Evolutionary conservation across 2,888 invertebrate species (phyloP).

Genomic region (Leptinotarsa rubiginosa): DNA sequence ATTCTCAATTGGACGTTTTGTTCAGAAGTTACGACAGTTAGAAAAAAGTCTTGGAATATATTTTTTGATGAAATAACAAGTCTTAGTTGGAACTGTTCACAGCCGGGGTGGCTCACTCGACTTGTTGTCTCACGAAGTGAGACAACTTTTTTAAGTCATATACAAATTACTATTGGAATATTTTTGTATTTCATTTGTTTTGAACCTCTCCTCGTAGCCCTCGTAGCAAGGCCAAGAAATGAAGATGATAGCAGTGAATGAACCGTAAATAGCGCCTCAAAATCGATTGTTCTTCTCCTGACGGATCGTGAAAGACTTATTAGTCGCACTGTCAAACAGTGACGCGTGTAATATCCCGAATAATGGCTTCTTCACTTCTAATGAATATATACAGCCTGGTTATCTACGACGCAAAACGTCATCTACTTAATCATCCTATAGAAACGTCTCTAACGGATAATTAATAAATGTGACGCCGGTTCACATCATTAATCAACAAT

Average conservation of each 20-base stretch:
- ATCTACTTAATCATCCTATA: constrained; percentile 61
- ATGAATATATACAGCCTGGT: constrained; percentile 61
- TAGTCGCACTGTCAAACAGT: constrained; percentile 14
- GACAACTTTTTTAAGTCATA: too few relatives aligned
- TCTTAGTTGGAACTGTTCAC: too few relatives aligned
- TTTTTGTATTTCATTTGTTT: too few relatives aligned
- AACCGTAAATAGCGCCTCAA: neutral
- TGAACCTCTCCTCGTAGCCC: too few relatives aligned
- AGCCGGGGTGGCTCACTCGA: too few relatives aligned
- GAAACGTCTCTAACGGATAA: constrained; percentile 60
- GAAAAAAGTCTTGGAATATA: too few relatives aligned
- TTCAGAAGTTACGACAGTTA: too few relatives aligned
- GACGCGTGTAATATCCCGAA: constrained; percentile 22
- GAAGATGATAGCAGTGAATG: neutral
- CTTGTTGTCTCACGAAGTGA: too few relatives aligned
- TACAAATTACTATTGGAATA: too few relatives aligned
- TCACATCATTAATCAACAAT: constrained; percentile 63
- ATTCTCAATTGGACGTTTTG: too few relatives aligned
- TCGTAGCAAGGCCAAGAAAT: neutral
- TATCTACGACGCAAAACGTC: constrained; percentile 59
- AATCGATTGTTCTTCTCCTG: neutral
- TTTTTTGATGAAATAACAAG: too few relatives aligned
- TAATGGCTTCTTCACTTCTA: constrained; percentile 49
- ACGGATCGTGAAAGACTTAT: constrained; percentile 1
- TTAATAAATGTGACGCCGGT: constrained; percentile 62